phyloP scores from a whole-genome alignment of 2,888 invertebrate species.

The Lysandra coridon region DNA sequence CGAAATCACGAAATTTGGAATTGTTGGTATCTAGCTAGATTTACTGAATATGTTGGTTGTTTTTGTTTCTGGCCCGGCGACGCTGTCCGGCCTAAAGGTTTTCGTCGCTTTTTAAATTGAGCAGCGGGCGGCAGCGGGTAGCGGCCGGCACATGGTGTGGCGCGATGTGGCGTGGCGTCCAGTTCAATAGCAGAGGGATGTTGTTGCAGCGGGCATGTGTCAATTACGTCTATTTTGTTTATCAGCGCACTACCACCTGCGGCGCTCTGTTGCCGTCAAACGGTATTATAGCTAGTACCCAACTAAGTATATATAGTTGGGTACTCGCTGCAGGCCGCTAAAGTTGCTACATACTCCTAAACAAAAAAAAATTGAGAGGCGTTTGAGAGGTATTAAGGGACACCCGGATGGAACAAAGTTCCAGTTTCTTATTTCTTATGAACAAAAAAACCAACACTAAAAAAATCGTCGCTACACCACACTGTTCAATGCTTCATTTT shows the following conservation, averaged over 20 bases:
- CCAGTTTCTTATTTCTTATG: no score
- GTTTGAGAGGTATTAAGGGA: no score
- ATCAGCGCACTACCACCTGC: not conserved
- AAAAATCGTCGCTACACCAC: no score
- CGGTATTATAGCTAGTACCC: no score
- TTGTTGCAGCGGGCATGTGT: slow-evolving; percentile 46
- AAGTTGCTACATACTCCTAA: no score
- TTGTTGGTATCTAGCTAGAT: not conserved
- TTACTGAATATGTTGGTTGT: not conserved
- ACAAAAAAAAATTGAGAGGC: no score
- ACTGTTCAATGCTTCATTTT: no score
- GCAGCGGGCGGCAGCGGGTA: not conserved
- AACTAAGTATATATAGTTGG: no score
- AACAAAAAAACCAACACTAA: no score
- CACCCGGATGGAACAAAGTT: no score
- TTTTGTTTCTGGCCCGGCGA: not conserved
- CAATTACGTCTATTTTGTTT: not conserved
- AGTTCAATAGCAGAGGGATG: slow-evolving; percentile 47
- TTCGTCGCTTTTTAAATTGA: slow-evolving; percentile 13
- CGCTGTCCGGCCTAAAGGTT: not conserved
- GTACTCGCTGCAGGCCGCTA: no score
- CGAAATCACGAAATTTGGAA: not conserved
- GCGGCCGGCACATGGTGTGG: not conserved
- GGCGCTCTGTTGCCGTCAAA: not conserved
- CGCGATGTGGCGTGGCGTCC: not conserved